These are phyloP conservation scores for Cassiopea xamachana DNA, from an alignment of 30 jellyfish, hydroid and myxozoan species.

Conservation along the genomic window DNA sequence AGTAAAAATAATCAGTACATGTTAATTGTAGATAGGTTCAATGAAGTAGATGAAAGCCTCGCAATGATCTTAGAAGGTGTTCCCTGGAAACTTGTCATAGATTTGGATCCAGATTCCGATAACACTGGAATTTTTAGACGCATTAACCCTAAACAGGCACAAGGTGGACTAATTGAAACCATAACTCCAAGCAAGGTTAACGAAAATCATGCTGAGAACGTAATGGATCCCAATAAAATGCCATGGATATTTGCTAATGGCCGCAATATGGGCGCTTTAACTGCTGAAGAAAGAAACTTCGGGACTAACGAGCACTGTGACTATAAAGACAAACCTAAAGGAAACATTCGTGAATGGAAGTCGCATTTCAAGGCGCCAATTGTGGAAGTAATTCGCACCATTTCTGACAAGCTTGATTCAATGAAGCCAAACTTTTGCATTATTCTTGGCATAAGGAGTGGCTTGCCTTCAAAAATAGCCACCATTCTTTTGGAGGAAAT, in stretches of 20 bases:
- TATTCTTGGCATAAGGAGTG: slow-evolving; percentile 7
- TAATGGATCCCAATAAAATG: slow-evolving; percentile 14
- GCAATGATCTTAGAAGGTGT: slow-evolving; percentile 5
- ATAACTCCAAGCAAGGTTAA: slow-evolving; percentile 21
- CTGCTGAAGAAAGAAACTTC: not conserved
- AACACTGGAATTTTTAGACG: not conserved
- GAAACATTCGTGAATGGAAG: slow-evolving; percentile 13
- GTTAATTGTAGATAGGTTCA: slow-evolving; percentile 4
- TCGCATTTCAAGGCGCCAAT: slow-evolving; percentile 21
- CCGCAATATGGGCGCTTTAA: slow-evolving; percentile 5
- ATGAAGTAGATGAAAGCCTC: not conserved
- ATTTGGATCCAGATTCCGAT: slow-evolving; percentile 49
- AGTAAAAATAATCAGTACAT: slow-evolving; percentile 29
- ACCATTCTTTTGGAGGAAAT: slow-evolving; percentile 15
- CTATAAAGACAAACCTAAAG: slow-evolving; percentile 4
- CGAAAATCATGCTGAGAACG: not conserved
- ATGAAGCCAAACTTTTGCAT: slow-evolving; percentile 63
- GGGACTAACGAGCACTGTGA: not conserved
- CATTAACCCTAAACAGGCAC: not conserved
- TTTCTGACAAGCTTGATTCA: slow-evolving; percentile 35
- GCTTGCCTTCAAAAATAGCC: slow-evolving; percentile 19
- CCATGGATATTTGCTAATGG: slow-evolving; percentile 74
- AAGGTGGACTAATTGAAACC: slow-evolving; percentile 16
- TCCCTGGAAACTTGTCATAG: slow-evolving; percentile 43
- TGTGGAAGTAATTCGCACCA: not conserved